Percentiles rank a stretch among this genome's conserved stretches.
Evolutionary conservation across 64 coral and sea anemone species (phyloP).

Genomic region (Montipora cactus): DNA sequence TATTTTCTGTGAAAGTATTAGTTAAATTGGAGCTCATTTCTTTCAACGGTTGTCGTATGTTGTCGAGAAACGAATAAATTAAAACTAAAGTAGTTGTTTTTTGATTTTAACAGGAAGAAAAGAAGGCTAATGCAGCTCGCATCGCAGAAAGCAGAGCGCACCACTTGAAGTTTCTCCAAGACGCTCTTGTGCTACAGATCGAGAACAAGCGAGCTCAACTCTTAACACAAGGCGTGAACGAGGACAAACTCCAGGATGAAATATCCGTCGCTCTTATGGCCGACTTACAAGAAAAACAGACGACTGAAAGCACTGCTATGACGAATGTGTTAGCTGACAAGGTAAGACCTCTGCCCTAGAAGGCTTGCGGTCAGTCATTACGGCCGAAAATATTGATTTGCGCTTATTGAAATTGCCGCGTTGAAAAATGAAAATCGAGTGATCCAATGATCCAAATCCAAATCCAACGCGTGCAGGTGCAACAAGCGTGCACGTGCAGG

Average conservation of each 20-base stretch:
- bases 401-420: too few species aligned
- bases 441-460: too few species aligned
- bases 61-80: not conserved
- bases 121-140: conserved; percentile 57
- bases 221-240: conserved; percentile 58
- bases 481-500: too few species aligned
- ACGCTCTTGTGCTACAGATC: conserved; percentile 79
- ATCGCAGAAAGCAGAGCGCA: conserved; percentile 76
- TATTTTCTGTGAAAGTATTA: too few species aligned
- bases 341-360: conserved; percentile 23
- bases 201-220: conserved; percentile 72
- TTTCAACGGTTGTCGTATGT: too few species aligned
- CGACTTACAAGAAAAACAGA: conserved; percentile 95
- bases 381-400: too few species aligned
- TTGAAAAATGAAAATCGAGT: too few species aligned
- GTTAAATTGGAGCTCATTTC: too few species aligned
- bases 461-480: too few species aligned
- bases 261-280: conserved; percentile 83
- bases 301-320: conserved; percentile 86
- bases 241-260: conserved; percentile 79
- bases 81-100: not conserved
- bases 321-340: conserved; percentile 81
- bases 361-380: too few species aligned
- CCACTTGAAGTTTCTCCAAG: conserved; percentile 81
- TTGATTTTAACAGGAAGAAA: conserved; percentile 73